Evolutionary conservation across 2,888 invertebrate species (phyloP).

Genomic region (Leptura quadrifasciata): DNA sequence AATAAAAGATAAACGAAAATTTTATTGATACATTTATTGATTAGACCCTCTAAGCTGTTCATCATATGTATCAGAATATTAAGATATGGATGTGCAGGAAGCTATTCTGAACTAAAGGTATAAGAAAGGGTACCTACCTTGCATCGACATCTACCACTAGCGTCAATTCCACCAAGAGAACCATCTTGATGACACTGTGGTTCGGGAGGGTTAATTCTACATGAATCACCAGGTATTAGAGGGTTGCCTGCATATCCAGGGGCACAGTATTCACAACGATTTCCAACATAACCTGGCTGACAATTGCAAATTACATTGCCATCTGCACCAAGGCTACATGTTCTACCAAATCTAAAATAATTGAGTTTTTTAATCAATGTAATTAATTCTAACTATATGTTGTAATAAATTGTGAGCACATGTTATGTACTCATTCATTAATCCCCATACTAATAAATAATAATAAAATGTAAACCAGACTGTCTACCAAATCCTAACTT

Average conservation of each 20-base stretch:
- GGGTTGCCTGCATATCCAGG: constrained; percentile 90
- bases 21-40: no score
- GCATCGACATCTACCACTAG: constrained; percentile 79
- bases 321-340: constrained; percentile 85
- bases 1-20: no score
- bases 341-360: constrained; percentile 81
- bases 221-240: constrained; percentile 83
- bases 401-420: no score
- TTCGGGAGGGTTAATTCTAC: constrained; percentile 73
- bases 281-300: constrained; percentile 84
- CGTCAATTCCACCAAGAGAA: constrained; percentile 75
- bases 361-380: not conserved
- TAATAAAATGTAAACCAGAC: no score
- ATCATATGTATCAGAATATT: no score
- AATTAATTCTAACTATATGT: not conserved
- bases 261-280: constrained; percentile 87
- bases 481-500: no score
- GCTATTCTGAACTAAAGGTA: no score
- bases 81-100: no score
- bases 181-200: constrained; percentile 84
- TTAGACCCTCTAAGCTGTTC: no score
- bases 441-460: no score
- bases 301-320: constrained; percentile 89
- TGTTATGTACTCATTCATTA: no score
- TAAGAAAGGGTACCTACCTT: constrained; percentile 81